phyloP scores from a whole-genome alignment of 2,113 vertebrate genomes.

The Percina caprodes region DNA sequence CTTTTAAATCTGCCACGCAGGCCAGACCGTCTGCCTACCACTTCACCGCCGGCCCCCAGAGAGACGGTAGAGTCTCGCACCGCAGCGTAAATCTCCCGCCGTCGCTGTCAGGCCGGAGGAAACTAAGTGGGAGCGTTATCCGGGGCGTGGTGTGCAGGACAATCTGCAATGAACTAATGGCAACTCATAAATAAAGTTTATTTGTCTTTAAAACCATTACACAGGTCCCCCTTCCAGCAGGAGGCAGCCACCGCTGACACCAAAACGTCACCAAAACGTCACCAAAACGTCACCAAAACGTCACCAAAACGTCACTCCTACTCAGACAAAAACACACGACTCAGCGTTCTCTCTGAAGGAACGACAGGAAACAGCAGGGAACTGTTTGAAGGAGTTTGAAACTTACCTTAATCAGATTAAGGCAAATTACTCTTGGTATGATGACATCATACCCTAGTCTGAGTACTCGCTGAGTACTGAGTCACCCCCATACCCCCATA shows the following conservation, averaged over 20 bases:
- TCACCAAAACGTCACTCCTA: conserved; percentile 6
- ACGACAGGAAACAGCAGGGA: no score
- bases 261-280: background rate
- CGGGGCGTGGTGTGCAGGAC: background rate
- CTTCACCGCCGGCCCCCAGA: conserved; percentile 6
- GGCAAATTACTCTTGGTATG: no score
- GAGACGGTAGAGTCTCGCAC: conserved; percentile 27
- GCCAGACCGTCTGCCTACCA: conserved; percentile 14
- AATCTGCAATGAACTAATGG: conserved; percentile 32
- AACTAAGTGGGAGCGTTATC: conserved; percentile 11
- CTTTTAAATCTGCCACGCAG: conserved; percentile 12
- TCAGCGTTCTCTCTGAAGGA: background rate
- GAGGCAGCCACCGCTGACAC: conserved; percentile 5
- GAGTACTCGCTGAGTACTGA: no score
- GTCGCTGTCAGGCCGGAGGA: background rate
- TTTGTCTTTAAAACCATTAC: conserved; percentile 10
- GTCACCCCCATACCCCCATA: no score
- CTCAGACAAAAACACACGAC: background rate
- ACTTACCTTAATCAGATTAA: no score
- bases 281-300: no score
- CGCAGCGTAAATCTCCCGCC: conserved; percentile 6
- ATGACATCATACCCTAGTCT: no score
- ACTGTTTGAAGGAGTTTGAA: no score
- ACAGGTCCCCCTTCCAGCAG: background rate
- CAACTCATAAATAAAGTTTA: conserved; percentile 25